Base-by-base conservation (phyloP, 2,888 invertebrate genomes). In the Drosophila fungiperda region DNA sequence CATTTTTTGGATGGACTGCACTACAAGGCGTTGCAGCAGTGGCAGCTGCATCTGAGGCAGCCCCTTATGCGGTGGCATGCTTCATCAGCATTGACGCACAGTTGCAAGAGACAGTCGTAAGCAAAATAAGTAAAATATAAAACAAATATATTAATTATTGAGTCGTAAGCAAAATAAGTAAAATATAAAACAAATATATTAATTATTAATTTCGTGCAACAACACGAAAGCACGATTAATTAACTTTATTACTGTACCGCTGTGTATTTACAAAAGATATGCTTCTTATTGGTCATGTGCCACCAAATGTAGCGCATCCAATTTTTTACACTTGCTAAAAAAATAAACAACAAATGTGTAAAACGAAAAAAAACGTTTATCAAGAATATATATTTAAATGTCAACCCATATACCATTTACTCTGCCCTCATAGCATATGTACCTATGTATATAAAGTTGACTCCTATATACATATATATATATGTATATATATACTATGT, bases 331-430 rank as follows among this genome's bases (percentile, higher is more conserved):
- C 48, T 45, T 54, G 58, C 62, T 53, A 53, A 63, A 70, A 63
- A 70, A 65, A 69, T 65, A 59, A 69, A 57, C 65, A 70, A 76
- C n/a, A 75, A 80, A 70, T 62, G 36, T 57, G 29, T 11, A 17
- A 45, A 23, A 11, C 50, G 64, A 62, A 76, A 50, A 76, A 50
- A 17, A n/a, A 36, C 23, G 40, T 62, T 38, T 45, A 55, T 49
- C 38, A 55, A 29, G 49, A 69, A 48, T 36, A 23, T 71, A 45
- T 53, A 73, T 81, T 80, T 80, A 70, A 78, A 77, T 81, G 78
- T 64, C 82, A 81, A 72, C 82, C 82, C 63, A 78, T 77, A 58
- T 77, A 70, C 54, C 55, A 58, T 62, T 17, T 66, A 58, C 62
- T 36, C 26, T 11, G 65, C 26, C 45, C 45, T 0, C 33, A 54